These are phyloP conservation scores for Ophonus ardosiacus DNA, from an alignment of 2,888 invertebrate genomes.

Conservation along the genomic window DNA sequence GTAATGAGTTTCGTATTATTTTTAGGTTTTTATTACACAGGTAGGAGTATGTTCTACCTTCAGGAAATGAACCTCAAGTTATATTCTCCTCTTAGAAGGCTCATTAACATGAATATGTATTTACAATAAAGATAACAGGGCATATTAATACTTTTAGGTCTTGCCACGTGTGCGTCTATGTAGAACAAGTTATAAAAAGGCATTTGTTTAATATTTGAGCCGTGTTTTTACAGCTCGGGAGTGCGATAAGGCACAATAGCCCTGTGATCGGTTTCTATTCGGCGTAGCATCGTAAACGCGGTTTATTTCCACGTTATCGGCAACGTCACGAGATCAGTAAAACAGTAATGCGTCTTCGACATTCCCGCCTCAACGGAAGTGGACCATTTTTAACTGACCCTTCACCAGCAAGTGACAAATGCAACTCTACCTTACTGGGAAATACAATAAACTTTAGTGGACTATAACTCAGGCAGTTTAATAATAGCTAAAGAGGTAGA, in stretches of 20 bases:
- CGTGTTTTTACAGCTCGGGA: conserved; percentile 57
- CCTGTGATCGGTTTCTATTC: conserved; percentile 43
- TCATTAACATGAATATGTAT: conserved; percentile 13
- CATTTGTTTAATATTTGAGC: conserved; percentile 54
- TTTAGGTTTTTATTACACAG: too few relatives aligned
- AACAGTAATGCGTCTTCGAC: conserved; percentile 38
- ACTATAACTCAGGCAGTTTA: too few relatives aligned
- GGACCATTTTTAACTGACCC: conserved; percentile 39
- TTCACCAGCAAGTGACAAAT: not conserved
- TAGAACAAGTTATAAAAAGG: conserved; percentile 48
- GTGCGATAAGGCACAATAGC: conserved; percentile 21
- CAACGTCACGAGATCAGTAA: conserved; percentile 13
- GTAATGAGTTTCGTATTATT: too few relatives aligned
- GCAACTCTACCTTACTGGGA: not conserved
- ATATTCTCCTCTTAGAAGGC: too few relatives aligned
- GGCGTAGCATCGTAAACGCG: conserved; percentile 42
- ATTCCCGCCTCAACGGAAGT: conserved; percentile 38
- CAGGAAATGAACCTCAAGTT: too few relatives aligned
- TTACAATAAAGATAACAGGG: not conserved
- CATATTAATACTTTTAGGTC: not conserved
- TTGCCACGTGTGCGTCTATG: conserved; percentile 8
- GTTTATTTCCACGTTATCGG: conserved; percentile 46
- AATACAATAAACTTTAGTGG: not conserved
- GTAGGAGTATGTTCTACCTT: too few relatives aligned
- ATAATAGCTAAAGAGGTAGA: too few relatives aligned